Conservation (phyloP, 2,888 invertebrate species). For the Leptinotarsa tumamoca region DNA sequence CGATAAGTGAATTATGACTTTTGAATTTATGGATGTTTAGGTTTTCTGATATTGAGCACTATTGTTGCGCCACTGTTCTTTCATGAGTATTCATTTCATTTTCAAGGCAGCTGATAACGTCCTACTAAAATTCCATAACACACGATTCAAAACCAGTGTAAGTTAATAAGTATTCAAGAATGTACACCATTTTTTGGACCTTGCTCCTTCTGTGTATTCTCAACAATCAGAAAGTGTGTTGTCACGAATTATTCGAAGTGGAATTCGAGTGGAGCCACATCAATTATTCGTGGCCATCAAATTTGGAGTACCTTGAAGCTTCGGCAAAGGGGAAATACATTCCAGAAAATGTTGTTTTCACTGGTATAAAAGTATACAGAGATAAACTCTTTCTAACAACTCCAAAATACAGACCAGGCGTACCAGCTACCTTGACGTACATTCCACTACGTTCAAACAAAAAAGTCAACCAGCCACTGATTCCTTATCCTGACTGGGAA, state of each 20-base stretch:
- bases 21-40: no score
- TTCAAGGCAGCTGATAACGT: no score
- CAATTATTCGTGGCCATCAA: conserved; percentile 76
- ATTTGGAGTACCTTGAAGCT: conserved; percentile 70
- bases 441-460: conserved; percentile 56
- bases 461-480: conserved; percentile 70
- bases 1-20: no score
- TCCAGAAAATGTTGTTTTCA: conserved; percentile 76
- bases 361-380: conserved; percentile 77
- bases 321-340: conserved; percentile 72
- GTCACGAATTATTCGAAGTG: background rate
- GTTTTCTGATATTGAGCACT: no score
- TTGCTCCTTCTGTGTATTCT: background rate
- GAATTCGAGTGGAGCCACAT: conserved; percentile 73
- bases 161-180: background rate
- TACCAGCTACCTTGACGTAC: conserved; percentile 76
- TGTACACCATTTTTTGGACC: background rate
- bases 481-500: conserved; percentile 79
- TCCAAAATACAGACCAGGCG: conserved; percentile 76
- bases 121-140: no score
- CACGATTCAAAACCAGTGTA: background rate
- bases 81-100: no score
- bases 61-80: no score
- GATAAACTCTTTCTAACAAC: conserved; percentile 75
- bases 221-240: background rate